phyloP scores from a whole-genome alignment of 92 coral and sea anemone species.

The Actinernus sp. region DNA sequence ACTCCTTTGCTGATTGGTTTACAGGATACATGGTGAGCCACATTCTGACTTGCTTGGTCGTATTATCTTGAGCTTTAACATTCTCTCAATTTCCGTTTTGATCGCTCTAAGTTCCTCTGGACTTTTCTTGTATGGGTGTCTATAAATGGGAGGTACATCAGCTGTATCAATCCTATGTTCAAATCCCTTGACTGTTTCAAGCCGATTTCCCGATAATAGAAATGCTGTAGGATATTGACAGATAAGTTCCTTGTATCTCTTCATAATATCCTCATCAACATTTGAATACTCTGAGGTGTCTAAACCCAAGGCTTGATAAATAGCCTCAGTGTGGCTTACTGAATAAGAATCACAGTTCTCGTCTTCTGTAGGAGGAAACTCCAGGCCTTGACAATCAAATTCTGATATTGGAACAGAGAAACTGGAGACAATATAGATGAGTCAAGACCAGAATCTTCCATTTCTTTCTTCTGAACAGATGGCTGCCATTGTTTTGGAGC shows the following conservation, averaged over 20 bases:
- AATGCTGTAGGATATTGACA: conserved; percentile 37
- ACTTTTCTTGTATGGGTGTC: conserved; percentile 41
- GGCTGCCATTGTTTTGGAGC: conserved; percentile 21
- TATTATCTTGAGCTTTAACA: conserved; percentile 56
- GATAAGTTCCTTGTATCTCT: conserved; percentile 36
- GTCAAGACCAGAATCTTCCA: conserved; percentile 64
- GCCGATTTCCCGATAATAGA: conserved; percentile 23
- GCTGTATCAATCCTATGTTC: conserved; percentile 45
- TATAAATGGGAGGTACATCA: conserved; percentile 40
- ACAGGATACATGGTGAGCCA: conserved; percentile 62
- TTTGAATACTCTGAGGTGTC: conserved; percentile 15
- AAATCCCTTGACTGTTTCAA: conserved; percentile 42
- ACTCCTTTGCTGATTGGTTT: too few species aligned
- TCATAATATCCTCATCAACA: conserved; percentile 32
- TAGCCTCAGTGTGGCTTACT: conserved; percentile 1
- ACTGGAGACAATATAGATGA: conserved; percentile 59
- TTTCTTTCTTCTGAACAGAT: conserved; percentile 51
- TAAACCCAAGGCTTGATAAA: conserved; percentile 24
- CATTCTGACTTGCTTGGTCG: conserved; percentile 62
- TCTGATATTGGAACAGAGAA: conserved; percentile 7
- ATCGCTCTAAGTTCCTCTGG: conserved; percentile 53
- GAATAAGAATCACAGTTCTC: conserved; percentile 28
- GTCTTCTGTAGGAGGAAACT: conserved; percentile 15
- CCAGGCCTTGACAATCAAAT: conserved; percentile 20
- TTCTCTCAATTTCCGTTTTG: conserved; percentile 51